These are phyloP conservation scores for Epicauta chinensis DNA, from an alignment of 1,140 invertebrate genomes.

Conservation along the genomic window DNA sequence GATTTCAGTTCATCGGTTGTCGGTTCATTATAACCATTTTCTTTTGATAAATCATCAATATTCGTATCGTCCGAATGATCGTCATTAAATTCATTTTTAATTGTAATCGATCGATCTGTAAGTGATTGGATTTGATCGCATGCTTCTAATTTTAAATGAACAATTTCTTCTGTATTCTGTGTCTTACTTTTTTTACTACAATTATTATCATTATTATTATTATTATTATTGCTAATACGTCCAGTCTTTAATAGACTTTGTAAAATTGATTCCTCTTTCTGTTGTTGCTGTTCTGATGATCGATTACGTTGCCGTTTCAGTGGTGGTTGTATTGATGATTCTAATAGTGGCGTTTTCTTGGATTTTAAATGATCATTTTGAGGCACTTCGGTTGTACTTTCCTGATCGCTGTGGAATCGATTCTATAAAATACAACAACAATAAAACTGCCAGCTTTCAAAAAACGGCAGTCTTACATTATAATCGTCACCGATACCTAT, in stretches of 20 bases:
- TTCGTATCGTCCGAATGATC: slow-evolving; percentile 28
- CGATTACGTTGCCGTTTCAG: slow-evolving; percentile 25
- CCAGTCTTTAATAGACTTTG: slow-evolving; percentile 11
- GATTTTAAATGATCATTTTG: background rate
- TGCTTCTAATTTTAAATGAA: slow-evolving; percentile 39
- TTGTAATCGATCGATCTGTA: slow-evolving; percentile 21
- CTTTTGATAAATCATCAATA: slow-evolving; percentile 26
- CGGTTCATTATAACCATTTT: slow-evolving; percentile 33
- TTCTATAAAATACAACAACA: too few relatives aligned
- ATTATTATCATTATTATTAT: too few relatives aligned
- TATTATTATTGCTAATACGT: slow-evolving; percentile 4
- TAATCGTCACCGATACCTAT: slow-evolving; percentile 62
- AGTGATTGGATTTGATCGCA: slow-evolving; percentile 34
- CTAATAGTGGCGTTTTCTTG: slow-evolving; percentile 20
- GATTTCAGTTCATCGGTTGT: too few relatives aligned
- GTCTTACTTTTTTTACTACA: background rate
- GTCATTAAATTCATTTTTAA: slow-evolving; percentile 30
- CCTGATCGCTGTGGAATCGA: too few relatives aligned
- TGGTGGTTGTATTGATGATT: slow-evolving; percentile 12
- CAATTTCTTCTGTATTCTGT: slow-evolving; percentile 11
- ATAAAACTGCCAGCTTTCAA: too few relatives aligned
- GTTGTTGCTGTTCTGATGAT: slow-evolving; percentile 19
- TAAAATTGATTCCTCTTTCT: background rate
- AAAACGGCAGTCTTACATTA: slow-evolving; percentile 32
- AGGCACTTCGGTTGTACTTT: too few relatives aligned